phyloP scores from a whole-genome alignment of 2,113 vertebrate species.

The Danio rerio region DNA sequence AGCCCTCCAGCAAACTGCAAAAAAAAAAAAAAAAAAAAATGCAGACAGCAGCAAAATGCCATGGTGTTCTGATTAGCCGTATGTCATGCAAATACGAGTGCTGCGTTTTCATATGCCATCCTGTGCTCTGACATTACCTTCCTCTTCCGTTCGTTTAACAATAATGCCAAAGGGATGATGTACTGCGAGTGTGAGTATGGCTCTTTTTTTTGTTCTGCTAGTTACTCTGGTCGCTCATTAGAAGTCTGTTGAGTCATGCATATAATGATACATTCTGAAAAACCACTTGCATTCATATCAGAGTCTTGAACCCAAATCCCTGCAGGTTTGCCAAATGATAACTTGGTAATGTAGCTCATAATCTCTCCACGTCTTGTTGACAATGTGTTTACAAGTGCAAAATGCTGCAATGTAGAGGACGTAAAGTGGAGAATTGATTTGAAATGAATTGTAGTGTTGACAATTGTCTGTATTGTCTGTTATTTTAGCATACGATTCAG shows the following conservation, averaged over 20 bases:
- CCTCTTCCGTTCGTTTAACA: constrained; percentile 42
- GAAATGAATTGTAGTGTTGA: not conserved
- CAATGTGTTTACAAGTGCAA: not conserved
- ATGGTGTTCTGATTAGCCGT: constrained; percentile 9
- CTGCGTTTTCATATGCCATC: constrained; percentile 21
- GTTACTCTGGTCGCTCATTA: constrained; percentile 28
- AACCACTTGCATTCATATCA: not conserved
- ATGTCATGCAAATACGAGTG: constrained; percentile 44
- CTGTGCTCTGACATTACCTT: constrained; percentile 43
- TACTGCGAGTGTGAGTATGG: not conserved
- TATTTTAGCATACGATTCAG: constrained; percentile 9
- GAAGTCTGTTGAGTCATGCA: constrained; percentile 23
- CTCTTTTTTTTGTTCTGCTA: not conserved
- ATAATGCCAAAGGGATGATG: constrained; percentile 32
- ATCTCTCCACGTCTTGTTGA: constrained; percentile 1
- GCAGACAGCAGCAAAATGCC: constrained; percentile 28
- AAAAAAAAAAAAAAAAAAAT: not conserved
- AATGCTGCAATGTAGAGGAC: constrained; percentile 1
- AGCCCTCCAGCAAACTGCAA: not conserved
- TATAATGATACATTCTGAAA: constrained; percentile 15
- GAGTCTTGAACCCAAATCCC: not conserved
- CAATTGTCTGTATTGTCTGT: not conserved
- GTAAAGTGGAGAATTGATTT: not conserved
- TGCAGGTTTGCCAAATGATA: constrained; percentile 1
- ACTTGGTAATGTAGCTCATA: constrained; percentile 15